A percentile compares a stretch with the other conserved stretches of the same genome.
Evolutionary conservation across 2,888 invertebrate species (phyloP).

Genomic region (Archips xylosteana): DNA sequence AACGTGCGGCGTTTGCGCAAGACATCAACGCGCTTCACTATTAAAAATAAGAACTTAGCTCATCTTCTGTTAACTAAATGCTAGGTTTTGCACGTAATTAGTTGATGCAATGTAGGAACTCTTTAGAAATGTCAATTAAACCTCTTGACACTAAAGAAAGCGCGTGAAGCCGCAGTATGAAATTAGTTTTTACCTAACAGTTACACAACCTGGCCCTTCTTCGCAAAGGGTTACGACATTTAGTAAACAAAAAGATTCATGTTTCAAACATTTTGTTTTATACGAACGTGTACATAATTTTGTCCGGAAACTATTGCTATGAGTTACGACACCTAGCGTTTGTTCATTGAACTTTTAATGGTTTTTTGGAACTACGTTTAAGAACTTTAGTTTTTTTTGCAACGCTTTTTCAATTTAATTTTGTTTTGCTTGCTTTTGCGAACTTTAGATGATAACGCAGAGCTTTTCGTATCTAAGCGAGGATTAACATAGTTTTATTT

Average conservation of each 20-base stretch:
- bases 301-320: conserved; percentile 5
- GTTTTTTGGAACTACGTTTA: not conserved
- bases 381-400: not conserved
- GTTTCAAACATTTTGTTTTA: conserved; percentile 1
- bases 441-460: conserved; percentile 17
- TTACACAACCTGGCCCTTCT: conserved; percentile 47
- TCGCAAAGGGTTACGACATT: conserved; percentile 27
- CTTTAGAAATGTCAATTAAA: conserved; percentile 23
- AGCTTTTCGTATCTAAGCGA: not conserved
- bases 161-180: conserved; percentile 47
- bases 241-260: conserved; percentile 33
- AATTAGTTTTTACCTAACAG: conserved; percentile 54
- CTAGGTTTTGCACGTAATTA: conserved; percentile 12
- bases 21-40: conserved; percentile 25
- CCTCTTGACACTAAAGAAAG: conserved; percentile 40
- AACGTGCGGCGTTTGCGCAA: not conserved
- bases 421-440: conserved; percentile 22
- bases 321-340: not conserved
- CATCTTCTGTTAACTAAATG: not conserved
- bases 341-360: not conserved
- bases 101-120: conserved; percentile 19
- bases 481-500: not conserved
- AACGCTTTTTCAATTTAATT: conserved; percentile 1
- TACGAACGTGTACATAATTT: not conserved
- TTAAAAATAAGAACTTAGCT: not conserved